Percentiles rank a stretch among this genome's conserved stretches.
Conservation (phyloP, 1,140 invertebrate genomes). For the Lucilia cuprina region DNA sequence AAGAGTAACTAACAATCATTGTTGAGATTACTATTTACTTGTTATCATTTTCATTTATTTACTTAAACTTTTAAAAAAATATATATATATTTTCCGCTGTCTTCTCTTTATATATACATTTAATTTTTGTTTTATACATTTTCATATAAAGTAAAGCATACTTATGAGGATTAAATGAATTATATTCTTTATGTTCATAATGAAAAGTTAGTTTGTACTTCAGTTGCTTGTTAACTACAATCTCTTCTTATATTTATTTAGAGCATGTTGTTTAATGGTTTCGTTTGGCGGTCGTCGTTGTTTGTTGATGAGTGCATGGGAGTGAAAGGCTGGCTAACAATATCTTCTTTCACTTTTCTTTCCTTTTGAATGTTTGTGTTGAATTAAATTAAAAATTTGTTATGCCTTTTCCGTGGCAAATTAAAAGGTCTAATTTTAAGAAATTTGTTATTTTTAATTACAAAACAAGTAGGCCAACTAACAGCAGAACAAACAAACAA, state of each 20-base stretch:
- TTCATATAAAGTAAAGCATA: neutral
- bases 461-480: constrained; percentile 26
- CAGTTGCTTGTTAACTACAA: neutral
- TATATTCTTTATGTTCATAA: constrained; percentile 24
- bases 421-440: constrained; percentile 32
- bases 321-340: neutral
- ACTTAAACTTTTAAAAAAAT: no score
- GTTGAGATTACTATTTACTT: no score
- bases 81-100: neutral
- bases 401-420: constrained; percentile 32
- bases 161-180: constrained; percentile 30
- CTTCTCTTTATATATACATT: neutral
- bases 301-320: neutral
- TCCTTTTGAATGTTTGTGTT: neutral
- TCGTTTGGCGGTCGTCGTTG: neutral
- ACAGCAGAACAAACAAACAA: neutral
- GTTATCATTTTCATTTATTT: no score
- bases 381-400: constrained; percentile 31
- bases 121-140: neutral
- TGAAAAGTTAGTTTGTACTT: constrained; percentile 24
- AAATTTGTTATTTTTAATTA: constrained; percentile 35
- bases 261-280: neutral
- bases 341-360: no score
- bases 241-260: neutral
- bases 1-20: no score